A percentile compares a stretch with the other conserved stretches of the same genome.
phyloP scores from a whole-genome alignment of 2,113 vertebrate genomes.

The Megaceryle maxima region DNA sequence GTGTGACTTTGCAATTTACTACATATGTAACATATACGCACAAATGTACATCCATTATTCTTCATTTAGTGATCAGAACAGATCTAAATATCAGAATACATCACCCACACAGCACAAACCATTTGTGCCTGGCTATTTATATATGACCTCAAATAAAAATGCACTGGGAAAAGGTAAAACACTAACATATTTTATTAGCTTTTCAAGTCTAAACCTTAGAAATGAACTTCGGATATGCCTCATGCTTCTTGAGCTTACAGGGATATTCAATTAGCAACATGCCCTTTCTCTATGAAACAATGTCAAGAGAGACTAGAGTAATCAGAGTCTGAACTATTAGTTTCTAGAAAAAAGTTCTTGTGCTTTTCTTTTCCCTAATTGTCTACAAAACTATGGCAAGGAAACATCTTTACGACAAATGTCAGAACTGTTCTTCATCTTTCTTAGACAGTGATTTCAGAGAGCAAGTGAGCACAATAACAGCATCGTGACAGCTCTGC shows the following conservation, averaged over 20 bases:
- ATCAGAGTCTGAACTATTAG: background rate
- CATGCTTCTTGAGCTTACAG: background rate
- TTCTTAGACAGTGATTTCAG: slow-evolving; percentile 16
- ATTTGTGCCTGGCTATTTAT: slow-evolving; percentile 7
- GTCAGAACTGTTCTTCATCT: background rate
- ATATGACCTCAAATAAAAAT: slow-evolving; percentile 4
- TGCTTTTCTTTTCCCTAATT: background rate
- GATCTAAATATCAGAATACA: background rate
- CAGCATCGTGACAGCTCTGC: background rate
- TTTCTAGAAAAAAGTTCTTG: background rate
- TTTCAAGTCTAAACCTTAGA: background rate
- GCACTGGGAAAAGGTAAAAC: slow-evolving; percentile 5
- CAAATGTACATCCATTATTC: background rate
- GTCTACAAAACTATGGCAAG: background rate
- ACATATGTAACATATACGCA: background rate
- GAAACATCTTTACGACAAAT: background rate
- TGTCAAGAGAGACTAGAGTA: background rate
- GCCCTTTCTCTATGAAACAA: background rate
- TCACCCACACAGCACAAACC: background rate
- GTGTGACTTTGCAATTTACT: background rate
- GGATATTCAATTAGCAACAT: background rate
- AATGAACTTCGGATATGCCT: background rate
- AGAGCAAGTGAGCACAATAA: background rate
- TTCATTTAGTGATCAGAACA: background rate
- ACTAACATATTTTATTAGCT: slow-evolving; percentile 17